phyloP scores from a whole-genome alignment of 2,888 invertebrate species.

The Escarpia spicata region DNA sequence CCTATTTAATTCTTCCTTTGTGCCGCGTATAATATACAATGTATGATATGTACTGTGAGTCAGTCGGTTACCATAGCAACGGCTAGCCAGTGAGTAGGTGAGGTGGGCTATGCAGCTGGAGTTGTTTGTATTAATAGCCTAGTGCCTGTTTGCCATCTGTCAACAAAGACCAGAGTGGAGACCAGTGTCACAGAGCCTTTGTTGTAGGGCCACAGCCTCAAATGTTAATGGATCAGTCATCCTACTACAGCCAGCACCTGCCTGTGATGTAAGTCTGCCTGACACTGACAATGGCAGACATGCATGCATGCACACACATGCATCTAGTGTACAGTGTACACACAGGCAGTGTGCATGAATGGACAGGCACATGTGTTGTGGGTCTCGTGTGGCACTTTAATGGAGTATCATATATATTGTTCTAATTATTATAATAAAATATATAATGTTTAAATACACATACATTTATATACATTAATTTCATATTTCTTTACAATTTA shows the following conservation, averaged over 20 bases:
- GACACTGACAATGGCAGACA: not conserved
- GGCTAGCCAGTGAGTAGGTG: not conserved
- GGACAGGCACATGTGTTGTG: not conserved
- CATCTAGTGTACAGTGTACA: not conserved
- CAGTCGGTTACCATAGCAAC: not conserved
- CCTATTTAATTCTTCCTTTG: not conserved
- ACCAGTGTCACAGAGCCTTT: not conserved
- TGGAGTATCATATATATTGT: not conserved
- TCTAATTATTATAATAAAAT: not conserved
- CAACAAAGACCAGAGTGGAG: not conserved
- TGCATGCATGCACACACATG: not conserved
- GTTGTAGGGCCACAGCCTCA: not conserved
- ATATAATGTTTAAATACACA: not conserved
- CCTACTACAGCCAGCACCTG: not conserved
- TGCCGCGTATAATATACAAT: not conserved
- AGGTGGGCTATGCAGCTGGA: not conserved
- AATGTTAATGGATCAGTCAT: conserved; percentile 12
- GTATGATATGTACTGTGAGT: not conserved
- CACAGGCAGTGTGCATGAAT: not conserved
- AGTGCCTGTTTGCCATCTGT: conserved; percentile 1
- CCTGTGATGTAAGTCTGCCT: not conserved
- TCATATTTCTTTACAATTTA: not conserved
- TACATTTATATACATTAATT: not conserved
- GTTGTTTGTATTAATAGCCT: not conserved
- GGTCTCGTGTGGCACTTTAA: not conserved